These are phyloP conservation scores for Thecocarcelia acutangulata DNA, from an alignment of 2,888 invertebrate species.

Conservation along the genomic window DNA sequence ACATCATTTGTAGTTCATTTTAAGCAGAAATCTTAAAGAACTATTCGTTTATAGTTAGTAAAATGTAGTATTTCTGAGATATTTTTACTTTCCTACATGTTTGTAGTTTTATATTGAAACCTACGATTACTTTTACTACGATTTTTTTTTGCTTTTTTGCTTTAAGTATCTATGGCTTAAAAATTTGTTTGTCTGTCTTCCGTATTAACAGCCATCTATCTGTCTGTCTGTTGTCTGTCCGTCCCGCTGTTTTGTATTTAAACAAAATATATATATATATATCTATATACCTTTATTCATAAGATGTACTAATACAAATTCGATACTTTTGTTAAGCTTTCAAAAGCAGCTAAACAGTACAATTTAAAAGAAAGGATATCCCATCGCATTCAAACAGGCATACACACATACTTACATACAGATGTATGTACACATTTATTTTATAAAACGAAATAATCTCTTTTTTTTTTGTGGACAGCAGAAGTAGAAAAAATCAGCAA, in stretches of 20 bases:
- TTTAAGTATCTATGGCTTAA: slow-evolving; percentile 42
- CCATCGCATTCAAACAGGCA: slow-evolving; percentile 46
- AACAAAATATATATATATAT: no score
- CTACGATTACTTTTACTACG: slow-evolving; percentile 32
- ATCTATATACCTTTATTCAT: slow-evolving; percentile 54
- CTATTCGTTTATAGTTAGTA: slow-evolving; percentile 33
- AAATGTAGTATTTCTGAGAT: slow-evolving; percentile 28
- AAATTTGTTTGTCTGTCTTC: slow-evolving; percentile 10
- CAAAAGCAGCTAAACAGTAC: slow-evolving; percentile 44
- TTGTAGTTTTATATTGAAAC: slow-evolving; percentile 50
- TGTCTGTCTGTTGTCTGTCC: not conserved
- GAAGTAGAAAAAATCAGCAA: slow-evolving; percentile 27
- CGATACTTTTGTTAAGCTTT: slow-evolving; percentile 67
- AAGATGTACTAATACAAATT: slow-evolving; percentile 68
- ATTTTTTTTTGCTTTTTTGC: not conserved
- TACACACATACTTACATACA: slow-evolving; percentile 28
- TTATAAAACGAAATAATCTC: slow-evolving; percentile 67
- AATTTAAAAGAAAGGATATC: slow-evolving; percentile 53
- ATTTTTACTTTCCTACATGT: slow-evolving; percentile 27
- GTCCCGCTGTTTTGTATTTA: slow-evolving; percentile 15
- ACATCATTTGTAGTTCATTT: slow-evolving; percentile 67
- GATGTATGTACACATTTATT: no score
- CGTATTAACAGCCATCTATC: slow-evolving; percentile 10
- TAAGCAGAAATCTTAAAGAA: slow-evolving; percentile 22
- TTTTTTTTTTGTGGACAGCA: slow-evolving; percentile 59